Evolutionary conservation across 2,797 vertebrate species (phyloP), one percentile per base, ranked within the genome.

Genomic region (Platyrinchus mystaceus): DNA sequence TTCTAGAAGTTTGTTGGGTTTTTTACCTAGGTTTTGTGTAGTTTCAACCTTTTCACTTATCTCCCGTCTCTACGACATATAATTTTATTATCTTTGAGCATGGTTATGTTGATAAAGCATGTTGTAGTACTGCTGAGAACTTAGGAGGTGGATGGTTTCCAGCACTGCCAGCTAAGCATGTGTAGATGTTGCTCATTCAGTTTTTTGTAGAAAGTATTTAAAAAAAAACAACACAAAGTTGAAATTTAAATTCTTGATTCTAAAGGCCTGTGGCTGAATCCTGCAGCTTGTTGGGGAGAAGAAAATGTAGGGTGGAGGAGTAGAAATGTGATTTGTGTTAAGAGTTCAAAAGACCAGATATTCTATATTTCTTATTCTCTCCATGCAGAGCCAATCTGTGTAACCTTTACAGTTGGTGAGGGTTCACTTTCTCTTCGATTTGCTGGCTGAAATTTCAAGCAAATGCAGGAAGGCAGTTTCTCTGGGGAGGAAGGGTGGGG

Each of bases 1-100:
- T 53, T n/a, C 26, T 6, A 17, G n/a, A 80, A 27, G 4, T 59
- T 58, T 32, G 10, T 39, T 15, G 1, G 20, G 3, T 3, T 24
- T 44, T 69, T 79, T 16, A 58, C 5, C 4, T 11, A 5, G 9
- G 6, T 77, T 49, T 59, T 18, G 2, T 67, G 30, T 44, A 14
- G 39, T 77, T 47, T 63, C 56, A 88, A 37, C 7, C 20, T 63
- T 66, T 90, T 52, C 30, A 53, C 21, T 81, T n/a, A 18, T 4
- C 15, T 75, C n/a, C 15, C 52, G 0, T 70, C 19, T 79, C n/a
- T 56, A 6, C 1, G 6, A 23, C 5, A 12, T 60, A 5, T 0
- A 39, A 41, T 64, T 80, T 63, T 39, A 19, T 53, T 67, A 56
- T 13, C 34, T 59, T 49, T 49, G 49, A 36, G 19, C 18, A 6